Base-by-base conservation (phyloP, 2,888 invertebrate genomes). In the Sesia bembeciformis region DNA sequence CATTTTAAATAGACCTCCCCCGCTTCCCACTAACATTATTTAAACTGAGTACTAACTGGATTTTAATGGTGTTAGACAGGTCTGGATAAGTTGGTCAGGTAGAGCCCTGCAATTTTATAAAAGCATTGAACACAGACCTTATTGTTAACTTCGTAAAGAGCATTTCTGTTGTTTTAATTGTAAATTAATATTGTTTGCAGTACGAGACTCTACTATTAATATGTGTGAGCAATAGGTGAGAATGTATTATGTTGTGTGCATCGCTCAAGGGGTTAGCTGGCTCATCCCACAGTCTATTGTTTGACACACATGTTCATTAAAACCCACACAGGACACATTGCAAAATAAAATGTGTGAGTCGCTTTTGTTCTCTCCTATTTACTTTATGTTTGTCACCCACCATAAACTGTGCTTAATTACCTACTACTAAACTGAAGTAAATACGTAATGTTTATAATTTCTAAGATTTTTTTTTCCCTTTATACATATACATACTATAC, bases 221-320 rank as follows among this genome's bases (percentile, higher is more conserved):
- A 63, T 58, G 55, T 68, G 57, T 23, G 23, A 23, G 23, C 23
- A 23, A 23, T 23, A 2, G 23, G 23, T 74, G 60, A 58, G 55
- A 57, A 52, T 53, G 53, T 62, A 58, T 62, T 60, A 58, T 56
- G 43, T 57, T 50, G 63, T 64, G 64, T 64, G 50, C 56, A 54
- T 50, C 42, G 52, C 52, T 52, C 56, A 55, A 58, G 42, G 53
- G 41, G 57, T 57, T 54, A 59, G 63, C 67, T 60, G 62, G 67
- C 64, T 63, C 76, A 70, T 78, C 82, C 81, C 77, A 83, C 81
- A 70, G 68, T 56, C 79, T 65, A 82, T 82, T 83, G 83, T 82
- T 70, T 67, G 58, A 61, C 56, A 55, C 60, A 61, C 60, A 63
- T 58, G 71, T 73, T 66, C 62, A 62, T 71, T 59, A 67, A 23